Base-by-base conservation (phyloP, 1,140 invertebrate genomes). In the Solenopsis invicta region DNA sequence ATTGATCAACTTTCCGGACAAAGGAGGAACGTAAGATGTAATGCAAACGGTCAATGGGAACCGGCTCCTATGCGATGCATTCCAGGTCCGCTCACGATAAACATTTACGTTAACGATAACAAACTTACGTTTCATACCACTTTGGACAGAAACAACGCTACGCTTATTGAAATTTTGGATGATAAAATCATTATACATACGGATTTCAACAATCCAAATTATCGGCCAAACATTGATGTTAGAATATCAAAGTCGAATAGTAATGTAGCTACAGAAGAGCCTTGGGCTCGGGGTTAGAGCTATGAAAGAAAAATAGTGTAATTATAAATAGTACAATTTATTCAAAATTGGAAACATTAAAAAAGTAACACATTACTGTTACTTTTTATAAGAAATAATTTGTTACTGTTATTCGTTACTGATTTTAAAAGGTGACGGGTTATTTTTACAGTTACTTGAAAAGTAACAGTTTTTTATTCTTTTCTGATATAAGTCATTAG, bases 11-110 rank as follows among this genome's bases (percentile, higher is more conserved):
- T 88, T 13, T 89, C 77, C 61, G 86, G 13, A 37, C 85, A 89
- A 81, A 62, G 81, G 0, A 76, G 89, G 8, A 67, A 10, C 2
- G 89, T 95, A 16, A 89, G 0, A 45, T 95, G 95, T 78, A 94
- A 94, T 78, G 37, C 71, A 4, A 87, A 80, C 0, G 95, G 94
- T 29, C 10, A 93, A 45, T 95, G 95, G 94, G 91, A 93, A 18
- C 94, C 94, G 12, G 76, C 93, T 3, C 94, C 94, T 59, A 94
- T 95, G 61, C 81, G 45, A 85, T 95, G 94, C 50, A 41, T 94
- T 67, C 92, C 94, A 95, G 95, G 94, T 95, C 92, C 92, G 92
- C 37, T 86, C 66, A 87, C 50, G 56, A 88, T 94, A 75, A 93
- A 93, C 91, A 81, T 95, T 89, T 61, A 91, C 72, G 45, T 94